Percentiles rank a stretch among this genome's conserved stretches.
Conservation (phyloP, 2,113 vertebrate genomes). For the Ictalurus punctatus region DNA sequence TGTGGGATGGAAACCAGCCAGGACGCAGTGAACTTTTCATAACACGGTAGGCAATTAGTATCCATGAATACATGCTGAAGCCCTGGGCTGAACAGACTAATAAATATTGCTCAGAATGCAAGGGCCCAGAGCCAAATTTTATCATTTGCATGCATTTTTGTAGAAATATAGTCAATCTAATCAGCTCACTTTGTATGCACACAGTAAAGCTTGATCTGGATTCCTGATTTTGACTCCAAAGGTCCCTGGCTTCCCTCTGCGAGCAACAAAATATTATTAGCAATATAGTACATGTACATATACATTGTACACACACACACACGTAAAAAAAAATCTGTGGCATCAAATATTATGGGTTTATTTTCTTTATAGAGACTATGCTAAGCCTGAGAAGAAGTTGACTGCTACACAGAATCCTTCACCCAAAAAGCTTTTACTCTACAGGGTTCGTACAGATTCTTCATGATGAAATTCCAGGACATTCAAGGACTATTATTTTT, state of each 20-base stretch:
- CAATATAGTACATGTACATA: background rate
- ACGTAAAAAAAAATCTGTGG: no score
- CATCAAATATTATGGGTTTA: background rate
- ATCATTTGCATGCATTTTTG: background rate
- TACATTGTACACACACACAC: no score
- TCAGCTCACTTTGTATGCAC: conserved; percentile 94
- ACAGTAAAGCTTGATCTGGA: conserved; percentile 97
- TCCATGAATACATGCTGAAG: conserved; percentile 15
- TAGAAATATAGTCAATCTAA: background rate
- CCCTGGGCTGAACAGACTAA: background rate
- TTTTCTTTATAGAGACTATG: background rate
- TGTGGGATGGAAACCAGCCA: conserved; percentile 50
- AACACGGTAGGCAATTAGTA: conserved; percentile 24
- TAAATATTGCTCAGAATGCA: background rate
- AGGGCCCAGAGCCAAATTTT: background rate
- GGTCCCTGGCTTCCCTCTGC: conserved; percentile 85
- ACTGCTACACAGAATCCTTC: background rate
- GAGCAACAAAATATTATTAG: conserved; percentile 19
- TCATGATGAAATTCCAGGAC: no score
- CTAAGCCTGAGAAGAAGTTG: background rate
- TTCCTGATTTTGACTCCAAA: conserved; percentile 85
- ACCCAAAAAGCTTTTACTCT: background rate
- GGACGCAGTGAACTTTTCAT: conserved; percentile 9
- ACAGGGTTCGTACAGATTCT: no score
- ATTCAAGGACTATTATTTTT: no score